Evolutionary conservation across 2,888 invertebrate species (phyloP), one percentile per base, ranked within the genome.

Genomic region (Galerucella calmariensis): DNA sequence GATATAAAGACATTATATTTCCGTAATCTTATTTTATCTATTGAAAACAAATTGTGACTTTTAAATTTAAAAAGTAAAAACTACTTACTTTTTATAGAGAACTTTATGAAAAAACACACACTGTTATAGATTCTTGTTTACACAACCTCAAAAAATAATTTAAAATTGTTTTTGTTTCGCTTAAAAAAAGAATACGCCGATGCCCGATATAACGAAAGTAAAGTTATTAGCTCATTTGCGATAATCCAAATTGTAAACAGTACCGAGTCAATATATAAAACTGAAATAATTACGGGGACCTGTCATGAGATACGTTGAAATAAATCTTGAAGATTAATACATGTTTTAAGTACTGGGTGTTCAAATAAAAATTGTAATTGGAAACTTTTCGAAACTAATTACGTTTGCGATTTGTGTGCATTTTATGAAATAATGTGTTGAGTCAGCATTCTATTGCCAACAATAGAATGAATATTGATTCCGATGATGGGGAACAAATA

Each of bases 231-330:
- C 48, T 56, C 44, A 63, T 63, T 73, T 73, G 58, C 65, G 68
- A 73, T 73, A 73, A 73, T 73, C 48, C n/a, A 27, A 72, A 69
- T 72, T 65, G 74, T 76, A 71, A 76, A 76, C 72, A 76, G 3
- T 73, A 53, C 61, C 51, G 44, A 73, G 73, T 72, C 76, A 69
- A 73, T 74, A 66, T 51, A 51, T 69, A 67, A 67, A 76, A 76
- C 48, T 74, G 44, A n/a, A n/a, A n/a, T n/a, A n/a, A n/a, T n/a
- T n/a, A n/a, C n/a, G n/a, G 59, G 41, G 20, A 62, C n/a, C 20
- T 35, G 46, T 20, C 27, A 69, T 46, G 41, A n/a, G 20, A 46
- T 14, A 14, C 20, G 48, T 63, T 41, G 56, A n/a, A 53, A 62
- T 62, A 71, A 73, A 71, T 75, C n/a, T n/a, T 63, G 51, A 61